Evolutionary conservation across 2,113 vertebrate genomes (phyloP).

Genomic region (Galbula dea): DNA sequence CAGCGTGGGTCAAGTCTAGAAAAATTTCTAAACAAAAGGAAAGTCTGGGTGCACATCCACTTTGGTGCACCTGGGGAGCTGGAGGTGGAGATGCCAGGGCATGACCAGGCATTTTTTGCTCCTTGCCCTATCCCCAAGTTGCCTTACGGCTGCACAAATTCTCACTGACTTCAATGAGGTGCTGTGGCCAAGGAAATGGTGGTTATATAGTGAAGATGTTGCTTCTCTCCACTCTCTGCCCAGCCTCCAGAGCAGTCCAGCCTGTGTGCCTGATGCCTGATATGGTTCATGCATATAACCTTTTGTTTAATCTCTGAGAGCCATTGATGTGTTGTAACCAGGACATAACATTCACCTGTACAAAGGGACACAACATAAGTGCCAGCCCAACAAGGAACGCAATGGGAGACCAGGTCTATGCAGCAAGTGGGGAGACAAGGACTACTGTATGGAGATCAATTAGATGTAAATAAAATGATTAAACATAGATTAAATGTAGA

Average conservation of each 20-base stretch:
- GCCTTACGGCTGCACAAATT: not conserved
- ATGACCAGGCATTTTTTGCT: not conserved
- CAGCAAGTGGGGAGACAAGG: not conserved
- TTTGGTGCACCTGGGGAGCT: not conserved
- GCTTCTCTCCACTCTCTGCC: not conserved
- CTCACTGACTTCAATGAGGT: not conserved
- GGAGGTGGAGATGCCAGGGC: not conserved
- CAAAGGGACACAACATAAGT: not conserved
- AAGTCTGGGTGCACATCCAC: not conserved
- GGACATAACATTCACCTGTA: fast-evolving
- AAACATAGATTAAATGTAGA: not conserved
- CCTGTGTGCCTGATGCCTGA: fast-evolving
- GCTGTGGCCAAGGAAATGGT: not conserved
- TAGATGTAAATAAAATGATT: not conserved
- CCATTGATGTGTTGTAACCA: not conserved
- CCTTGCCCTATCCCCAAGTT: not conserved
- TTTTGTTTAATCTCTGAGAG: not conserved
- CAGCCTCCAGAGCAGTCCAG: not conserved
- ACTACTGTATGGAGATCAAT: not conserved
- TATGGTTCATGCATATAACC: not conserved
- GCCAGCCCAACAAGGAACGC: not conserved
- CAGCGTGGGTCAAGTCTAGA: not conserved
- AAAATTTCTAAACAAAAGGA: not conserved
- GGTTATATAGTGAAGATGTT: fast-evolving
- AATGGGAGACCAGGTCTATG: fast-evolving